These are phyloP conservation scores for Microchrysa polita DNA, from an alignment of 2,888 invertebrate species.

Conservation along the genomic window DNA sequence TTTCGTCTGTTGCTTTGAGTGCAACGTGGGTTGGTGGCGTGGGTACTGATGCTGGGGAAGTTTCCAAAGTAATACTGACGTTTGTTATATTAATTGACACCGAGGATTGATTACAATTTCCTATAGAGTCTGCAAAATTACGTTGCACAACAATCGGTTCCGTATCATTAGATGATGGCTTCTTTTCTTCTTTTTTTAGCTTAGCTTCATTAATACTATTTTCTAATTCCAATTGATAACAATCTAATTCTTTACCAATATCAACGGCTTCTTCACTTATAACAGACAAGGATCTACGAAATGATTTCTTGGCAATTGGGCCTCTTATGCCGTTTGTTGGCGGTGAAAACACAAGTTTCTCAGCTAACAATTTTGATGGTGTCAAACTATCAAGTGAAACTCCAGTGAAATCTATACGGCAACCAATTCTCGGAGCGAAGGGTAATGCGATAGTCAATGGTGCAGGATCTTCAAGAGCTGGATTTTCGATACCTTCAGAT, in stretches of 20 bases:
- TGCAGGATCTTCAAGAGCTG: constrained; percentile 54
- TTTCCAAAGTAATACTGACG: constrained; percentile 53
- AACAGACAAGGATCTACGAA: constrained; percentile 55
- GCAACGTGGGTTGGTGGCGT: constrained; percentile 19
- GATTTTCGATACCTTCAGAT: constrained; percentile 53
- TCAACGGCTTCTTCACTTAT: constrained; percentile 62
- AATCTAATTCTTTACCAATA: constrained; percentile 63
- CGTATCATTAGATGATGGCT: background rate
- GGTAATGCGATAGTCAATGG: constrained; percentile 59
- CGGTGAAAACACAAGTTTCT: constrained; percentile 61
- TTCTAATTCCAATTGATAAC: constrained; percentile 63
- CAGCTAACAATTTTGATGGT: constrained; percentile 60
- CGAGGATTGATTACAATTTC: background rate
- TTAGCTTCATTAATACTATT: constrained; percentile 65
- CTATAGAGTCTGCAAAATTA: background rate
- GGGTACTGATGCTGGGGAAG: constrained; percentile 46
- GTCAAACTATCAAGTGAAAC: constrained; percentile 55
- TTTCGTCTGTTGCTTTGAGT: constrained; percentile 15
- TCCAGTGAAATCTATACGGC: constrained; percentile 61
- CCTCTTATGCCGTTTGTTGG: constrained; percentile 51
- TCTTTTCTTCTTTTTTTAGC: constrained; percentile 54
- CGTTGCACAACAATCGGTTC: background rate
- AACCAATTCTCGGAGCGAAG: constrained; percentile 61
- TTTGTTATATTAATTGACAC: constrained; percentile 50
- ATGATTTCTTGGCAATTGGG: background rate